Conservation (phyloP, 2,888 invertebrate genomes). For the Sphinx pinastri region DNA sequence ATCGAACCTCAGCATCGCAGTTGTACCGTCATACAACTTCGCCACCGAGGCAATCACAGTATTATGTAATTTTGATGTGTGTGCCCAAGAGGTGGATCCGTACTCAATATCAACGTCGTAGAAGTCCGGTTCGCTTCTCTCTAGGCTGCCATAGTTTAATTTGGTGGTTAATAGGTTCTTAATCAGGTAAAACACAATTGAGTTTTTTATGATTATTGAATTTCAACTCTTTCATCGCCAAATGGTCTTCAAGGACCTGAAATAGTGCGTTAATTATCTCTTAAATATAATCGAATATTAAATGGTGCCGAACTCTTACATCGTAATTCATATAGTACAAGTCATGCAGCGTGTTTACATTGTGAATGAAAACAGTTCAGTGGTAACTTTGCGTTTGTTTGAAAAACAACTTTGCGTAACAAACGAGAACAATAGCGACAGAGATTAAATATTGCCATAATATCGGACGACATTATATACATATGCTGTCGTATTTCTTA, state of each 20-base stretch:
- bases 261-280: no score
- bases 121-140: no score
- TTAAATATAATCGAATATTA: background rate
- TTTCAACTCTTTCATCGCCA: no score
- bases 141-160: no score
- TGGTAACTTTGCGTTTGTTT: slow-evolving; percentile 67
- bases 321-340: slow-evolving; percentile 26
- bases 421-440: slow-evolving; percentile 69
- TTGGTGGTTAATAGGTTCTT: no score
- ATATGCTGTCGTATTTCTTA: slow-evolving; percentile 34
- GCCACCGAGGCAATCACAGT: no score
- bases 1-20: no score
- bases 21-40: no score
- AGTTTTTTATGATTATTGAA: no score
- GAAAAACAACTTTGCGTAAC: slow-evolving; percentile 75
- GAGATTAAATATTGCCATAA: slow-evolving; percentile 73
- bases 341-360: slow-evolving; percentile 58
- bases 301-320: background rate
- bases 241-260: no score
- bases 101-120: no score
- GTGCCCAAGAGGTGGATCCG: background rate
- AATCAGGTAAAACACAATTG: no score
- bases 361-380: slow-evolving; percentile 66
- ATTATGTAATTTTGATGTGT: background rate
- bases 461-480: slow-evolving; percentile 55